A percentile compares a stretch with the other conserved stretches of the same genome.
Evolutionary conservation across 2,113 vertebrate genomes (phyloP).

Genomic region (Motacilla tschutschensis): DNA sequence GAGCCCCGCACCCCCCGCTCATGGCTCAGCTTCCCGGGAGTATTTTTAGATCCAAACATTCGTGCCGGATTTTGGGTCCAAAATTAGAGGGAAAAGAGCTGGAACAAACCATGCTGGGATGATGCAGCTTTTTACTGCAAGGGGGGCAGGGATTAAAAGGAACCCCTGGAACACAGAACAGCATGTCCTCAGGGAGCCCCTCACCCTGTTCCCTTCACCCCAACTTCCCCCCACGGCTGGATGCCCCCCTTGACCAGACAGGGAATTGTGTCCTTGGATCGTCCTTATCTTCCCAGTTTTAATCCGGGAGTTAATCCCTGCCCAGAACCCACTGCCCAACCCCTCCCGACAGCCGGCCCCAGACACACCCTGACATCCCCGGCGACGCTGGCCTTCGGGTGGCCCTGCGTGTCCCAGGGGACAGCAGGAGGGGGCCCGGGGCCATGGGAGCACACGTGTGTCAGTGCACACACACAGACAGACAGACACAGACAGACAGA

Average conservation of each 20-base stretch:
- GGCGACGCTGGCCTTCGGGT: accelerated
- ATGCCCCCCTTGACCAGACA: background rate
- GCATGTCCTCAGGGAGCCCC: background rate
- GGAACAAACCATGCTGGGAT: background rate
- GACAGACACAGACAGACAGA: too few relatives aligned
- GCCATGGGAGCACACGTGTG: background rate
- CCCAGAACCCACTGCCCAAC: background rate
- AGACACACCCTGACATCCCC: background rate
- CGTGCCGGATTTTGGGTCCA: background rate
- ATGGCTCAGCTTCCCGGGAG: background rate
- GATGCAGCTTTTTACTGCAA: background rate
- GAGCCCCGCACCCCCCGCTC: background rate
- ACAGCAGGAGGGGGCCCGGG: background rate
- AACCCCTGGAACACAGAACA: background rate
- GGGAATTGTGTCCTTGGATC: background rate
- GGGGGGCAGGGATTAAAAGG: background rate
- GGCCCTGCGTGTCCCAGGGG: background rate
- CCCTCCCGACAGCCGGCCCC: background rate
- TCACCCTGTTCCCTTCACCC: background rate
- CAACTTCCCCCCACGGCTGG: background rate
- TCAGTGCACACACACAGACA: background rate
- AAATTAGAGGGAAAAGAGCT: slow-evolving; percentile 16
- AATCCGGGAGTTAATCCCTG: slow-evolving; percentile 1
- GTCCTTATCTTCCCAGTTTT: background rate
- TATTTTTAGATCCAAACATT: slow-evolving; percentile 28